A percentile compares a stretch with the other conserved stretches of the same genome.
Evolutionary conservation across 2,113 vertebrate species (phyloP).

Genomic region (Vanacampus margaritifer): DNA sequence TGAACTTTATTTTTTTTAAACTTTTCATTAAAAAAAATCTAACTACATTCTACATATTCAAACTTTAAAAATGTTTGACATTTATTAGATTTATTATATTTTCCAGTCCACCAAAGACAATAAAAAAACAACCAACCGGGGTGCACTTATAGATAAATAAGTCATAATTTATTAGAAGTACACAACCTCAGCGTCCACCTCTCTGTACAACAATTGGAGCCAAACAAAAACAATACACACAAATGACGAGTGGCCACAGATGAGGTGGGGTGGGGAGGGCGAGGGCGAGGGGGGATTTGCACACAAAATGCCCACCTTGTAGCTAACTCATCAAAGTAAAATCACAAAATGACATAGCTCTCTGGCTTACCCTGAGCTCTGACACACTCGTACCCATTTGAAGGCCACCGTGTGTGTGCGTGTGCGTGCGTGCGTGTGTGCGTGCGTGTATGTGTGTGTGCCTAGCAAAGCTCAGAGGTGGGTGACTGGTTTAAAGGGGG

Average conservation of each 20-base stretch:
- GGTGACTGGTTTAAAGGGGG: constrained; percentile 36
- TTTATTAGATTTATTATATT: too few relatives aligned
- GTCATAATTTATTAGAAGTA: constrained; percentile 57
- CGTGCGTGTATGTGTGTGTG: neutral
- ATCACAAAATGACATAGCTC: constrained; percentile 38
- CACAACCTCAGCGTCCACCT: constrained; percentile 23
- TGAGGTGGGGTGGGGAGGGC: neutral
- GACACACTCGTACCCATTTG: constrained; percentile 40
- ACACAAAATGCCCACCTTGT: neutral
- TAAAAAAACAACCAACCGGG: constrained; percentile 21
- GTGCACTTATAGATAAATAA: constrained; percentile 59
- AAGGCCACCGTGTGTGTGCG: constrained; percentile 48
- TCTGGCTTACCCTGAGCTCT: constrained; percentile 64
- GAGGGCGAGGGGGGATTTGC: neutral
- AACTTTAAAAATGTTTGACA: too few relatives aligned
- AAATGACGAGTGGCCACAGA: neutral
- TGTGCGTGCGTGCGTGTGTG: neutral
- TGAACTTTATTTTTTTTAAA: too few relatives aligned
- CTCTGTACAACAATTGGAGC: constrained; percentile 10
- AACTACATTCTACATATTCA: too few relatives aligned
- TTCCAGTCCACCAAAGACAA: too few relatives aligned
- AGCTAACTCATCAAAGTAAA: constrained; percentile 20
- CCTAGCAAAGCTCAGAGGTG: constrained; percentile 40
- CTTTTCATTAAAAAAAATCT: too few relatives aligned
- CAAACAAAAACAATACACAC: constrained; percentile 20